Evolutionary conservation across 2,113 vertebrate species (phyloP), one percentile per base, ranked within the genome.

Genomic region (Speoplatyrhinus poulsoni): DNA sequence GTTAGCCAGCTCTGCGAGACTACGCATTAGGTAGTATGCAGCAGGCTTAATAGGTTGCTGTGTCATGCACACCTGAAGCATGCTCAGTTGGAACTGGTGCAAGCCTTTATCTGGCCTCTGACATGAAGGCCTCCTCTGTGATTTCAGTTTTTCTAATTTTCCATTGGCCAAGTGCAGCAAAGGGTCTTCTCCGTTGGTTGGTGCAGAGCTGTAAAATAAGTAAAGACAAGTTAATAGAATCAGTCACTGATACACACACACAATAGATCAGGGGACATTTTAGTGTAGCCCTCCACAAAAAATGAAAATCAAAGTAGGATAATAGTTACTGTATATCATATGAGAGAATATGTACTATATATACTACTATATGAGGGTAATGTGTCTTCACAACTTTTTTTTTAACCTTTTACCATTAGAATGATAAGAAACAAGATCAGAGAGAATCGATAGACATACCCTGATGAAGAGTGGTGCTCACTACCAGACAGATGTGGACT

Each of bases 41-140:
- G 48, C 1, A 1, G 8, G 48, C 48, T 49, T 49, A 49, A 10
- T 26, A 5, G 19, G 19, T 5, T 3, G 1, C 19, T 58, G n/a
- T 12, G 1, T 17, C 54, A 12, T 36, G 16, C 61, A 68, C 61
- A 96, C 96, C 95, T 96, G 94, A 62, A 95, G 92, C 81, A 97
- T 95, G 57, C 86, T 93, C 65, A 97, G 91, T 62, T 95, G 95
- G 81, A 96, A 97, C 72, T 93, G 94, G 82, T 92, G 91, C 19
- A 85, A 75, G 67, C 77, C 81, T 62, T 95, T 97, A 10, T 97
- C 96, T 60, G 93, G 68, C 55, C 89, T 92, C 65, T 92, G 93
- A 81, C 91, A 93, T 48, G 95, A 96, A 19, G 93, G 62, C 79
- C 94, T 90, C 82, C 94, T 92, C 67, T 94, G 94, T 68, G 71